Conservation (phyloP, 1,140 invertebrate genomes). For the Orius laevigatus region DNA sequence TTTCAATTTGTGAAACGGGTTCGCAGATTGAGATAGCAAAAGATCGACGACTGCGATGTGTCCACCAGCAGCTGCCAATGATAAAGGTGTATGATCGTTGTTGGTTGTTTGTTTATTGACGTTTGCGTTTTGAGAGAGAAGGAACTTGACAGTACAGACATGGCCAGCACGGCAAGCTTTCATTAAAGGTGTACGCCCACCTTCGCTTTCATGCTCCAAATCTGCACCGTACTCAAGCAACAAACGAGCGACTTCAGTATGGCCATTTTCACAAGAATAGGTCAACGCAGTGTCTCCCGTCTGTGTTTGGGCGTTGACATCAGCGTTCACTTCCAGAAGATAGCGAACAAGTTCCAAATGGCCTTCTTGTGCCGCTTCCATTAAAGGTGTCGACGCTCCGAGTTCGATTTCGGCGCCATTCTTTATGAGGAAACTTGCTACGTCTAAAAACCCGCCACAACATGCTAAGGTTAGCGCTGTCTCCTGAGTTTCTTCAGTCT, state of each 20-base stretch:
- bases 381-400: conserved; percentile 90
- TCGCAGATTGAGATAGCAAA: conserved; percentile 73
- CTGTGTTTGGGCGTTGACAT: conserved; percentile 84
- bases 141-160: conserved; percentile 91
- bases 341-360: conserved; percentile 86
- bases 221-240: conserved; percentile 77
- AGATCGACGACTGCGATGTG: conserved; percentile 85
- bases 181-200: conserved; percentile 90
- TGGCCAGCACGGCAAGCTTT: conserved; percentile 98
- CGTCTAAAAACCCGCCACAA: conserved; percentile 92
- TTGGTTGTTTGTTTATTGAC: conserved; percentile 90
- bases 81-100: conserved; percentile 95
- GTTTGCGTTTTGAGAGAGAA: conserved; percentile 85
- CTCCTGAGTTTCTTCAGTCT: conserved; percentile 96
- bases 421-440: conserved; percentile 92
- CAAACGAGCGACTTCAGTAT: conserved; percentile 84
- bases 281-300: conserved; percentile 94
- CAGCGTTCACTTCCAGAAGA: conserved; percentile 65
- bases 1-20: conserved; percentile 92
- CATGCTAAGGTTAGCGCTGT: conserved; percentile 92
- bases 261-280: conserved; percentile 91
- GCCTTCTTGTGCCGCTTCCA: conserved; percentile 96
- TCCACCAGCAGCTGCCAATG: conserved; percentile 90
- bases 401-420: conserved; percentile 90
- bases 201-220: conserved; percentile 87